Conservation (phyloP, 2,888 invertebrate genomes). For the Troglohyphantes excavatus region DNA sequence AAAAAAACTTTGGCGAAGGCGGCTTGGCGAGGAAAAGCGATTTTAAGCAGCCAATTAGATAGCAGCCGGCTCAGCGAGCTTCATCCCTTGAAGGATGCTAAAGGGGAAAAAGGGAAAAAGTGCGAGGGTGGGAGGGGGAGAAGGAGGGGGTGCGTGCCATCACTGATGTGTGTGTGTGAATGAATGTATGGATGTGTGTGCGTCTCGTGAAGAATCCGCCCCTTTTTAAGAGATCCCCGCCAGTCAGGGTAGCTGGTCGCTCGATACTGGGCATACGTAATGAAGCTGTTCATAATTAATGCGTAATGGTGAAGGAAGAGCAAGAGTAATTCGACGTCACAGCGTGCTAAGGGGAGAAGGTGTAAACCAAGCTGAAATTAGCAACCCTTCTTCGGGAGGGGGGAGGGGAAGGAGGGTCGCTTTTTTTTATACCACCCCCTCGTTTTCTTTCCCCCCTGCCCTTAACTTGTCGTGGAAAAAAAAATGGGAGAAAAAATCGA, state of each 20-base stretch:
- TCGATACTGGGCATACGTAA: slow-evolving; percentile 79
- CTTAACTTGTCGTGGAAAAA: slow-evolving; percentile 72
- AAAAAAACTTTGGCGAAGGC: slow-evolving; percentile 62
- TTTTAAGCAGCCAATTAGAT: slow-evolving; percentile 75
- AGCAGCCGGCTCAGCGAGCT: slow-evolving; percentile 68
- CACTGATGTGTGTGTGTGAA: slow-evolving; percentile 69
- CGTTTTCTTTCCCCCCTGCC: slow-evolving; percentile 70
- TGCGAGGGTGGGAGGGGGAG: slow-evolving; percentile 38
- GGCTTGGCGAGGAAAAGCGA: slow-evolving; percentile 69
- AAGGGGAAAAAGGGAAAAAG: slow-evolving; percentile 74
- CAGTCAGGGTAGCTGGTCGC: slow-evolving; percentile 73
- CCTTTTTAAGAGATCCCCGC: slow-evolving; percentile 79
- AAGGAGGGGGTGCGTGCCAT: slow-evolving; percentile 58
- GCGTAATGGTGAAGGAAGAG: slow-evolving; percentile 78
- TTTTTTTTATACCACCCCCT: slow-evolving; percentile 55
- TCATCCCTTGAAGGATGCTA: slow-evolving; percentile 59
- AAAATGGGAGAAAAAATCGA: slow-evolving; percentile 55
- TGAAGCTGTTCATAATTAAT: slow-evolving; percentile 79
- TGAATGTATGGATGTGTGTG: slow-evolving; percentile 51
- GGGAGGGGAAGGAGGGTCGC: slow-evolving; percentile 60
- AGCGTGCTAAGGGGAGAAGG: slow-evolving; percentile 74
- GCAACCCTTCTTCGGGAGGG: slow-evolving; percentile 69
- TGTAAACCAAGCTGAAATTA: slow-evolving; percentile 79
- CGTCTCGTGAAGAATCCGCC: slow-evolving; percentile 77
- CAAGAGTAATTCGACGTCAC: slow-evolving; percentile 77